Conservation (phyloP, 2,888 invertebrate genomes). For the Mesochorus sp. region DNA sequence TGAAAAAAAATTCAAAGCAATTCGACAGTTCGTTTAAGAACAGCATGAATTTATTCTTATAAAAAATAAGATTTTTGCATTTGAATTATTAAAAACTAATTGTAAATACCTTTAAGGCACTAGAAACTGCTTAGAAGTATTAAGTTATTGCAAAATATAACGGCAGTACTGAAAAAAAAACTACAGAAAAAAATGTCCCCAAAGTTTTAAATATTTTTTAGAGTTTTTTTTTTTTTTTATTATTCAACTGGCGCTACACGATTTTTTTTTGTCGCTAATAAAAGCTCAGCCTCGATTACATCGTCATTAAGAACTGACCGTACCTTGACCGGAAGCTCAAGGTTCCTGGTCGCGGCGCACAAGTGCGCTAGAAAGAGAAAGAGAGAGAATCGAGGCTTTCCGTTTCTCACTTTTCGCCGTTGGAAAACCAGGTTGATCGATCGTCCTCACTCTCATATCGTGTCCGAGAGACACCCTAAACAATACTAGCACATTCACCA, state of each 20-base stretch:
- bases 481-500: slow-evolving; percentile 16
- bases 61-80: no score
- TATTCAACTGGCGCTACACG: neutral
- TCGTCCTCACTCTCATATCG: slow-evolving; percentile 40
- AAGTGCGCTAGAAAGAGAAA: neutral
- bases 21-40: no score
- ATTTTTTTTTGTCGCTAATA: neutral
- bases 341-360: slow-evolving; percentile 35
- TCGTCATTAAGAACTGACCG: slow-evolving; percentile 32
- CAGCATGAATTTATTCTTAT: no score
- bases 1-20: no score
- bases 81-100: no score
- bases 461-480: slow-evolving; percentile 33
- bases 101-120: no score
- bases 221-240: neutral
- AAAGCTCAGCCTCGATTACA: slow-evolving; percentile 27
- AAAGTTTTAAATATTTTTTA: neutral
- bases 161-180: no score
- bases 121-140: no score
- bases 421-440: slow-evolving; percentile 58
- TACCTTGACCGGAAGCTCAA: slow-evolving; percentile 61
- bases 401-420: slow-evolving; percentile 41
- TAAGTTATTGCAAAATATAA: no score
- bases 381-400: slow-evolving; percentile 17
- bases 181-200: neutral